Evolutionary conservation across 1,140 invertebrate genomes (phyloP), one percentile per base, ranked within the genome.

Genomic region (Ostrea denselamellosa): DNA sequence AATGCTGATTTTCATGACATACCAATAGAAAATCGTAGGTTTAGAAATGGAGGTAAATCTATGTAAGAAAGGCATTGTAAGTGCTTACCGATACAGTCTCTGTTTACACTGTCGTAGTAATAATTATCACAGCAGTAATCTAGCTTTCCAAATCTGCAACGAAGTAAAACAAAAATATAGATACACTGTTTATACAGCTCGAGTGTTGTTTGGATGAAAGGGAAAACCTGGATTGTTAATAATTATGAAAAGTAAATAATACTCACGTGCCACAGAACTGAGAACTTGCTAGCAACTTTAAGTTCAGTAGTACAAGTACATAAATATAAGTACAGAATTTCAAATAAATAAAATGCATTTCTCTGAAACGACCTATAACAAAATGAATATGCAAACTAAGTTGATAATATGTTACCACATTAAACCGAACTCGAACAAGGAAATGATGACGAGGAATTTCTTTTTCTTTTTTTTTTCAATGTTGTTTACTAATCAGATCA

Each of bases 251-350:
- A 34, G 4, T 34, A 10, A 34, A 34, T 28, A 25, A 1, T 77
- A 77, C 68, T 77, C 68, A 77, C 68, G 68, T 77, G 68, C 68
- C 68, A 34, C 68, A 77, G 28, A 77, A 77, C 25, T 77, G 68
- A 34, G 68, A 77, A 77, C 25, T 77, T 12, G 68, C 12, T 25
- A 77, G 68, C 68, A 77, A 34, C 28, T 77, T 77, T 10, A 77
- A 25, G 14, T 77, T 77, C 22, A 77, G 14, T 28, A 77, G 12
- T 14, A 34, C 28, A 77, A 28, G 68, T 12, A 77, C 9, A 77
- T 77, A 14, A 34, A 34, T 28, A 25, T 3, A 34, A 77, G 28
- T 62, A 62, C 19, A 62, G 56, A 62, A 28, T 25, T 77, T 77
- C 25, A 62, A 62, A 62, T 62, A n/a, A 62, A 62, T n/a, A n/a